Conservation (phyloP, 2,888 invertebrate species). For the Cryptosula pallasiana region DNA sequence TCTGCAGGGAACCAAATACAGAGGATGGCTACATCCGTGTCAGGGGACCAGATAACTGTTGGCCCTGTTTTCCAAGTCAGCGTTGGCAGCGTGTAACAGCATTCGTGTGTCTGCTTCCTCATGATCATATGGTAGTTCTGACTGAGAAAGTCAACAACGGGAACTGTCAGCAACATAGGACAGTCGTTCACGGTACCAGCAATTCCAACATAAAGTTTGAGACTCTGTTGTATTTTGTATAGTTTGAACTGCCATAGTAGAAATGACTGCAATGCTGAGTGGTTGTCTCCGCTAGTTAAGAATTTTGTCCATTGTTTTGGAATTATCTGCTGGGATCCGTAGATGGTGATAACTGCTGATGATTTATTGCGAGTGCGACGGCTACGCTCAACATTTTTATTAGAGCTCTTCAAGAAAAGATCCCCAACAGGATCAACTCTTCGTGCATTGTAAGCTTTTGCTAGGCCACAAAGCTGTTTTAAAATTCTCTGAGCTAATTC, state of each 20-base stretch:
- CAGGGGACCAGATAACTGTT: slow-evolving; percentile 7
- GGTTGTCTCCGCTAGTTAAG: not conserved
- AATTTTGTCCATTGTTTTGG: slow-evolving; percentile 5
- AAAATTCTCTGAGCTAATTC: not conserved
- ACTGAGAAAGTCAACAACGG: not conserved
- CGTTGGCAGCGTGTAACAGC: slow-evolving; percentile 14
- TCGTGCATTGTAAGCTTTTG: not conserved
- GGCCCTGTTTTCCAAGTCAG: not conserved
- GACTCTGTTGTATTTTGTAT: not conserved
- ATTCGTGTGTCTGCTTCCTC: slow-evolving; percentile 25
- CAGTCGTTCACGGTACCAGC: not conserved
- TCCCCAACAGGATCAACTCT: not conserved
- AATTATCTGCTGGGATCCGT: not conserved
- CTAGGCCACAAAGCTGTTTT: not conserved
- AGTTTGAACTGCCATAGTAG: not conserved
- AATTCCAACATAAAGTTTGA: not conserved
- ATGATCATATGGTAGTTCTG: not conserved
- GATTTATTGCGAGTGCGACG: not conserved
- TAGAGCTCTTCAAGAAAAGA: not conserved
- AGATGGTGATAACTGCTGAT: not conserved
- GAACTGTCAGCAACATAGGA: not conserved
- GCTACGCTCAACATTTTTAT: not conserved
- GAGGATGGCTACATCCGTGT: slow-evolving; percentile 25
- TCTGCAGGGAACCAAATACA: not conserved
- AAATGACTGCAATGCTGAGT: not conserved